Conservation (phyloP, 1,140 invertebrate species). For the Drosophila tsacasi region DNA sequence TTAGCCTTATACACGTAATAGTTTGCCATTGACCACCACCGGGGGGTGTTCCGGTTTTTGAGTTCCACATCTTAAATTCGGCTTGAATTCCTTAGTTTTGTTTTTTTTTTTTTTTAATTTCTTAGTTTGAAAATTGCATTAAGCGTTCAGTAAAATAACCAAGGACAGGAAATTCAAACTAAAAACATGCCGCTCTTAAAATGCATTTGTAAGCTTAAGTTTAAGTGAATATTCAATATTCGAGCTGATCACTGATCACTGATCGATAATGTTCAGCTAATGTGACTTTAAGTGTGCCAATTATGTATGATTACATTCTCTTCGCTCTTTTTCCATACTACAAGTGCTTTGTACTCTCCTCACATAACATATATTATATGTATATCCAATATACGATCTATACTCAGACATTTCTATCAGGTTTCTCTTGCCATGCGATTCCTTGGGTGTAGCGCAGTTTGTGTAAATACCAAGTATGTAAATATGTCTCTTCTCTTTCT, state of each 20-base stretch:
- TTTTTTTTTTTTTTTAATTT: background rate
- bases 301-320: background rate
- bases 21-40: constrained; percentile 72
- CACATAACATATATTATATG: constrained; percentile 13
- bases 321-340: constrained; percentile 6
- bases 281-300: constrained; percentile 8
- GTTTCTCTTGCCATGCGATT: constrained; percentile 18
- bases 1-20: constrained; percentile 76
- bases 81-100: constrained; percentile 48
- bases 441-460: constrained; percentile 12
- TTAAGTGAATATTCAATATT: constrained; percentile 37
- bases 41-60: constrained; percentile 35
- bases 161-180: constrained; percentile 8
- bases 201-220: constrained; percentile 42
- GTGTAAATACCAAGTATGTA: constrained; percentile 52
- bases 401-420: constrained; percentile 22
- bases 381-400: constrained; percentile 37
- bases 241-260: constrained; percentile 21
- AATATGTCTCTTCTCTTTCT: constrained; percentile 31
- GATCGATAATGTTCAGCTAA: constrained; percentile 21
- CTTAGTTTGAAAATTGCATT: constrained; percentile 25
- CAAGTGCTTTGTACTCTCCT: constrained; percentile 51
- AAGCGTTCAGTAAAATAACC: constrained; percentile 15
- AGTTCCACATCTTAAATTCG: constrained; percentile 65
- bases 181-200: constrained; percentile 28